Base-by-base conservation (phyloP, 2,113 vertebrate species). In the Toxotes chatareus region DNA sequence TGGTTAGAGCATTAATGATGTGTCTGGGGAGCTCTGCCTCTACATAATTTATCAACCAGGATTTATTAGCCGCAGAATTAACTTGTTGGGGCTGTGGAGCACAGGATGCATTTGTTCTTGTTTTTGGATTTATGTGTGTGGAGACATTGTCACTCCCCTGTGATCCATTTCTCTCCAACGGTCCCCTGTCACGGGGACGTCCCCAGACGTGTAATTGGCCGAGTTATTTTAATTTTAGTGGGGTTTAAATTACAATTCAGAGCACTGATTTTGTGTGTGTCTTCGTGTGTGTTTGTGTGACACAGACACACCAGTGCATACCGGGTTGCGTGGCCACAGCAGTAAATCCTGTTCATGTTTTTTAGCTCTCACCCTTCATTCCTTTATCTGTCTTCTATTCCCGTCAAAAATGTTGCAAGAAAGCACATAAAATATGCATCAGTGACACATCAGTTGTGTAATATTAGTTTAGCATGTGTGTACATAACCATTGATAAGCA, bases 41-140 rank as follows among this genome's bases (percentile, higher is more conserved):
- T 92, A 76, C 86, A 93, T 93, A 86, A 93, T 94, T 93, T 86
- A 94, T 93, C 79, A 92, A 86, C 60, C 73, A 84, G 80, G 86
- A 91, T 90, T 92, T 93, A 91, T 93, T 86, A 94, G 83, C 80
- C 7, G 63, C 88, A 86, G 79, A 83, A 89, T 93, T 76, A 92
- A 79, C 73, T 79, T 80, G 74, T 88, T n/a, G 76, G 47, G 40
- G 42, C 56, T 1, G 46, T 21, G 75, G 55, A 79, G 72, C 19
- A 7, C 82, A 40, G 72, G 42, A 53, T 80, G 53, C 36, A 76
- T 88, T 91, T 79, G 78, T 56, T 86, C 62, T 82, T 74, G 78
- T 84, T 82, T 82, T 86, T 80, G 65, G 67, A 73, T 82, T 85
- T 78, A 71, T 92, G 78, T 79, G 32, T 80, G 67, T 32, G 73